Base-by-base conservation (phyloP, 2,113 vertebrate species). In the Aramus guarauna region DNA sequence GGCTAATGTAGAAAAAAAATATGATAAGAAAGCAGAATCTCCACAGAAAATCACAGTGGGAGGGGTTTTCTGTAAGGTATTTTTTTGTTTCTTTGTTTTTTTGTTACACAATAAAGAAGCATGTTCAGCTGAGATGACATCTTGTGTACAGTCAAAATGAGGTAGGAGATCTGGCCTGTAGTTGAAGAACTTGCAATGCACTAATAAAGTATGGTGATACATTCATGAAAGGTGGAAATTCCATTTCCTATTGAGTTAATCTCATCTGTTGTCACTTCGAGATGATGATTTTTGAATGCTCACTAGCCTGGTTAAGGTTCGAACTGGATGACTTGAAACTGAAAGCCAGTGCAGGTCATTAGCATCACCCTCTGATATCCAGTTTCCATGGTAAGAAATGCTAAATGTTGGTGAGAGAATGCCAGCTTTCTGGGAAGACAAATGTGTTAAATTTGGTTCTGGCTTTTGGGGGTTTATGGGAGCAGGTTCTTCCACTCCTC, bases 41-140 rank as follows among this genome's bases (percentile, higher is more conserved):
- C 16, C 9, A 4, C 27, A 37, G 34, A 63, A 85, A 68, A 90
- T 30, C 26, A 6, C 34, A 56, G 26, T 0, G 0, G 32, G 58
- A 64, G 15, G 5, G 4, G 37, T 36, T 21, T 76, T 52, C 47
- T 76, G 3, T 66, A 55, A 66, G 41, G 36, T 9, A 7, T 20
- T 34, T 5, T 24, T 32, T 15, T 9, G 22, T 19, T 45, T 19
- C 5, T 32, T 37, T 21, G 15, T 48, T 34, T 30, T 14, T 17
- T 52, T 53, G 52, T 52, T 22, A 20, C 16, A 37, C 9, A 8
- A 24, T 34, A 17, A 84, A 63, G 17, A 41, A 74, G 9, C 1
- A 1, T 52, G 4, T 79, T 75, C 34, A 60, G 16, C 13, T 0
- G 1, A 73, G 48, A 48, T n/a, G 17, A 12, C 41, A 27, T 37